Base-by-base conservation (phyloP, 2,888 invertebrate species). In the Catotricha subobsoleta region DNA sequence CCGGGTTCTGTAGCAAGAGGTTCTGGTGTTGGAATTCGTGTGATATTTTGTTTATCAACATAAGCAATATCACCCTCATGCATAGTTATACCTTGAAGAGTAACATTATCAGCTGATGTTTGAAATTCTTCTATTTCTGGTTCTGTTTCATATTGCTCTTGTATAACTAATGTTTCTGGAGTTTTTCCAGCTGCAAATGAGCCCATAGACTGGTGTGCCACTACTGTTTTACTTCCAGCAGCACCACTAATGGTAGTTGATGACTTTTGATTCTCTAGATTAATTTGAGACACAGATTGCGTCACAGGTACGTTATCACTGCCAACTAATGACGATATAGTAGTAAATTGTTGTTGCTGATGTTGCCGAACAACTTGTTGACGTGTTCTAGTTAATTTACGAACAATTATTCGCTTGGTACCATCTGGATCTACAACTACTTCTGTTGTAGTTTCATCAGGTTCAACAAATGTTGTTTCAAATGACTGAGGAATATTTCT, bases 371-470 rank as follows among this genome's bases (percentile, higher is more conserved):
- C 58, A 25, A 71, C 68, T 21, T 41, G 41, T 52, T 78, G 76
- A 36, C 74, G 68, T 1, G 78, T 80, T 51, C 74, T 71, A 41
- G 78, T 71, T 5, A 80, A 56, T 59, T 80, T 83, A 48, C 71
- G 76, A 0, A 84, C 76, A 43, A 84, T 78, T 39, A 84, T 81
- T 48, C 80, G 68, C 53, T 78, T 82, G 0, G 80, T 80, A 4
- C 84, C 84, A 55, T 84, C 83, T 15, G 82, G 72, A 51, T 81
- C 82, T 0, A 76, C 72, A 1, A 78, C 72, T 3, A 83, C 78
- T 61, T 81, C 80, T 1, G 83, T 84, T 1, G 80, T 82, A 2
- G 82, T 80, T 55, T 82, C 79, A 56, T 81, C 82, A 0, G 84
- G 84, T 56, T 84, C 82, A 1, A 80, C 73, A 55, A 84, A 73